Percentiles rank a stretch among this genome's conserved stretches.
phyloP scores from a whole-genome alignment of 64 coral and sea anemone species.

The Dendronephthya gigantea region DNA sequence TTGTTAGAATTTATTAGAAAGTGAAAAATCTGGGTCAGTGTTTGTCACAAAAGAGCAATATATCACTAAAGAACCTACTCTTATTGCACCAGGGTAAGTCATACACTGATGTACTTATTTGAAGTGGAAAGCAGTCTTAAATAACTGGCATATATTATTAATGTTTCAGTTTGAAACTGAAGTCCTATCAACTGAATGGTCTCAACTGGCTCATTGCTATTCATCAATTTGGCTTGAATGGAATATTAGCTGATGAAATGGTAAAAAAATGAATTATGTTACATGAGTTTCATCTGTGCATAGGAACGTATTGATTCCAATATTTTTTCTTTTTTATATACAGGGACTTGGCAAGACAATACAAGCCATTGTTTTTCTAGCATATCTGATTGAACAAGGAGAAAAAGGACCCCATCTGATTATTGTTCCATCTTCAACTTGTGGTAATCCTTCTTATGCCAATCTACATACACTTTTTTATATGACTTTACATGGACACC shows the following conservation, averaged over 20 bases:
- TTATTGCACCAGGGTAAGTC: not conserved
- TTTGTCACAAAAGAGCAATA: not conserved
- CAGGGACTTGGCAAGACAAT: conserved; percentile 97
- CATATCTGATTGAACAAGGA: conserved; percentile 69
- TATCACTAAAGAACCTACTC: not conserved
- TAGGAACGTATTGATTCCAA: no score
- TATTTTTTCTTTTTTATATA: not conserved
- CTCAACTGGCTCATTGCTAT: conserved; percentile 82
- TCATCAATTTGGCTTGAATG: conserved; percentile 65
- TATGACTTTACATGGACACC: no score
- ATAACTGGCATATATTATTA: not conserved
- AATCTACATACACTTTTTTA: no score
- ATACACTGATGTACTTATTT: not conserved
- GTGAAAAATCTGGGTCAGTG: not conserved
- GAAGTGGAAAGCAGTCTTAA: not conserved
- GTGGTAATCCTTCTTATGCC: conserved; percentile 49
- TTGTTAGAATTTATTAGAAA: no score
- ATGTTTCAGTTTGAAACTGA: conserved; percentile 54
- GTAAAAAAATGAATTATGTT: no score
- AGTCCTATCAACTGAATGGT: conserved; percentile 80
- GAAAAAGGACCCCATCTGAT: conserved; percentile 67
- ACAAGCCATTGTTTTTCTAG: conserved; percentile 79
- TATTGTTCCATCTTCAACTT: conserved; percentile 67
- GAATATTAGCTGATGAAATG: conserved; percentile 95
- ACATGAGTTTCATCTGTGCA: not conserved